These are phyloP conservation scores for Drosophila peninsularis DNA, from an alignment of 2,888 invertebrate genomes.

Conservation along the genomic window DNA sequence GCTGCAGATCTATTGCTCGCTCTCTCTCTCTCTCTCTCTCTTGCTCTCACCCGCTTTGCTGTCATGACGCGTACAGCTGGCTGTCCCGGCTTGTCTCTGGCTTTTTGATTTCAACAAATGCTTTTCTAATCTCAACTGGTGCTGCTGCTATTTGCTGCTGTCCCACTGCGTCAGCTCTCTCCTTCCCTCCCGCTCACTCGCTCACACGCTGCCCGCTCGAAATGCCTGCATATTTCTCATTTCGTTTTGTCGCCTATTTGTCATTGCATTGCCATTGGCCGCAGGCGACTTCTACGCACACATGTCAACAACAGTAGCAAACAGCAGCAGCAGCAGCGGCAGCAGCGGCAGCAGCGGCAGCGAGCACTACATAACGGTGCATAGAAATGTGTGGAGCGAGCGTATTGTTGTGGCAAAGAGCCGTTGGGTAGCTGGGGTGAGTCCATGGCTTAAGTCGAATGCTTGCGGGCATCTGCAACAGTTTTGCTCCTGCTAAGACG, in stretches of 20 bases:
- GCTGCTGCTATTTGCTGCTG: slow-evolving; percentile 23
- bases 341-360: slow-evolving; percentile 11
- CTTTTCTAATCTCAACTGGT: slow-evolving; percentile 74
- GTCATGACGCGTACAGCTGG: slow-evolving; percentile 41
- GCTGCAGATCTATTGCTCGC: slow-evolving; percentile 7
- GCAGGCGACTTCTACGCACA: slow-evolving; percentile 61
- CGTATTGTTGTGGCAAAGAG: neutral
- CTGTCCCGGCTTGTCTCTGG: slow-evolving; percentile 53
- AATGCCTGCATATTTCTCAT: slow-evolving; percentile 72
- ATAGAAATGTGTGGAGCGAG: neutral
- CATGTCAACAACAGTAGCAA: slow-evolving; percentile 67
- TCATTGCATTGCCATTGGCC: slow-evolving; percentile 71
- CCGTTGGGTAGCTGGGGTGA: neutral
- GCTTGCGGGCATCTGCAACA: slow-evolving; percentile 45
- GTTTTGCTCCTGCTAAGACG: slow-evolving; percentile 41
- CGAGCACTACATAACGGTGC: neutral
- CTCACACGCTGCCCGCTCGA: slow-evolving; percentile 4
- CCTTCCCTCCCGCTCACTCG: neutral
- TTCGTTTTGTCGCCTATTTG: slow-evolving; percentile 81
- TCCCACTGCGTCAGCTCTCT: slow-evolving; percentile 7
- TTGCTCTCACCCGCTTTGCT: slow-evolving; percentile 26
- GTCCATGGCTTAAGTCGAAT: slow-evolving; percentile 17
- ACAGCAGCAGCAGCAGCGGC: slow-evolving; percentile 21
- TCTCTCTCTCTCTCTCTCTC: neutral
- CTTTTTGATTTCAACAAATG: slow-evolving; percentile 77